Base-by-base conservation (phyloP, 2,797 vertebrate species). In the Carduelis carduelis region DNA sequence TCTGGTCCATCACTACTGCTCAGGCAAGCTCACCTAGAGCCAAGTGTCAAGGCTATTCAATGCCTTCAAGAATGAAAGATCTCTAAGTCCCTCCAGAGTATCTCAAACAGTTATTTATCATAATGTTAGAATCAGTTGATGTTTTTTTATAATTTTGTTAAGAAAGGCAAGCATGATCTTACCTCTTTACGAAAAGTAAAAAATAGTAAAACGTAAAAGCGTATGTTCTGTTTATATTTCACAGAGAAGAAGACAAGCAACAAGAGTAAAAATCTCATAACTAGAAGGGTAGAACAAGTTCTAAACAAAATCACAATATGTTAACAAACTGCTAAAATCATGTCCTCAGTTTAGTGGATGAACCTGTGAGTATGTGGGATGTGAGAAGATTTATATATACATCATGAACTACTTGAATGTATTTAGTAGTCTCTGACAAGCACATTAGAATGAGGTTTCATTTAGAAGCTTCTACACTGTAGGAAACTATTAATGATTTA, bases 361-460 rank as follows among this genome's bases (percentile, higher is more conserved):
- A 95, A 89, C 60, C 75, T 69, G 70, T 1, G 0, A 90, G 52
- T 72, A 27, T 79, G 91, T 96, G 89, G 75, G 91, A 89, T 87
- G 84, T 82, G 81, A 87, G 76, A 92, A 85, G 37, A 50, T 89
- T 69, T 85, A 93, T 83, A 80, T 90, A 72, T 80, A 60, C 47
- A 84, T 79, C 39, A 30, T 83, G 71, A 78, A 74, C 75, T 91
- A 64, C 82, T 96, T 95, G n/a, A 72, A 11, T 78, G 49, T 44
- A 34, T 83, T 93, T 77, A 69, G 69, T 43, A 83, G 50, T 89
- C 79, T 88, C 68, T 95, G 82, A 81, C 76, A 78, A 93, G 87
- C 32, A 32, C 35, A 19, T 68, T 35, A 69, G 72, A 68, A 75
- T 65, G 39, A 12, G 10, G 24, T 47, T 96, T 89, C 23, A 34